Evolutionary conservation across 1,140 invertebrate genomes (phyloP), one percentile per base, ranked within the genome.

Genomic region (Gonatopus flavifemur): DNA sequence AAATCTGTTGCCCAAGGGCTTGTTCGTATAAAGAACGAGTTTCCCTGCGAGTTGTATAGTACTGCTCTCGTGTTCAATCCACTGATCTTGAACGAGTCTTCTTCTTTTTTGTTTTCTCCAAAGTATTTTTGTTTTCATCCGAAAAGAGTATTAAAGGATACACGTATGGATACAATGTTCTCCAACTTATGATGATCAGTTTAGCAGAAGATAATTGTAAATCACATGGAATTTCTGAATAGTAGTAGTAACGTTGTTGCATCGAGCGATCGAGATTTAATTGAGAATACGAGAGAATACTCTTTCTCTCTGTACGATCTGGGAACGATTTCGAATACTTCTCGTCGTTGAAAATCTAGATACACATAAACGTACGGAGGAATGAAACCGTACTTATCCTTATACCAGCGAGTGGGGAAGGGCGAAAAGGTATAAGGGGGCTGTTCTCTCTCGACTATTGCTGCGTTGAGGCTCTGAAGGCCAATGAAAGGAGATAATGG

Each of bases 401-500:
- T 28, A 43, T 31, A 28, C 18, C 16, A n/a, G n/a, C n/a, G n/a
- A n/a, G n/a, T n/a, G n/a, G n/a, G 31, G 31, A 31, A 36, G 35
- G 13, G 28, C n/a, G 35, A 48, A 43, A 43, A 51, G 37, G 55
- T 40, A 36, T n/a, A 48, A 43, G 31, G 35, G 41, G 48, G 40
- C 32, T 19, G 36, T 24, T 9, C 15, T 9, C 44, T 51, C 42
- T 44, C 41, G 20, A 35, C 56, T 61, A 61, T 61, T 52, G 52
- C 57, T 38, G 38, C 41, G 43, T 33, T 40, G 40, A 53, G 38
- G 54, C 64, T 47, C 53, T 64, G 64, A 67, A 70, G 66, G 63
- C 67, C 63, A 69, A 70, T 66, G 66, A 62, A 69, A 65, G 65
- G 52, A 58, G 61, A 62, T 63, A 62, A 62, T 62, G 56, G 61